phyloP scores from a whole-genome alignment of 2,888 invertebrate species.

The Phaedon cochleariae region DNA sequence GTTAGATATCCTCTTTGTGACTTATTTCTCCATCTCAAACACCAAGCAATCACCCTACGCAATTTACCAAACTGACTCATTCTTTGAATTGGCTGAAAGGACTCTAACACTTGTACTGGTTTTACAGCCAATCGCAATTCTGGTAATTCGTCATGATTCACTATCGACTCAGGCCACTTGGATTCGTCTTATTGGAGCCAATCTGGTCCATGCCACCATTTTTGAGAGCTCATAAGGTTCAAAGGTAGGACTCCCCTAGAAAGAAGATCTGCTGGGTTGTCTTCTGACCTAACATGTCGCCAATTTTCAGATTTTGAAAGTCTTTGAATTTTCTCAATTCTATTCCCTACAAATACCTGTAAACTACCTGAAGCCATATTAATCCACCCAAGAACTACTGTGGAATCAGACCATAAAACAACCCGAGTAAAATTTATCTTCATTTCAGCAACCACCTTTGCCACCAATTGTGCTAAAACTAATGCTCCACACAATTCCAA shows the following conservation, averaged over 20 bases:
- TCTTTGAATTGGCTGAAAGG: too few relatives aligned
- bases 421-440: too few relatives aligned
- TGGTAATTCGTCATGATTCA: slow-evolving; percentile 1
- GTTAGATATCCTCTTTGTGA: background rate
- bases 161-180: slow-evolving; percentile 12
- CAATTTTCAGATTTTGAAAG: slow-evolving; percentile 1
- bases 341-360: slow-evolving; percentile 24
- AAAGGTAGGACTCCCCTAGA: slow-evolving; percentile 17
- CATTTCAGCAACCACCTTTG: too few relatives aligned
- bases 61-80: background rate
- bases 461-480: background rate
- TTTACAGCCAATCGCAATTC: too few relatives aligned
- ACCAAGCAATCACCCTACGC: background rate
- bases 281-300: slow-evolving; percentile 20
- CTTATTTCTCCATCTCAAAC: background rate
- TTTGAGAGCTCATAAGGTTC: background rate
- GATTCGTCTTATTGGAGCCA: slow-evolving; percentile 7
- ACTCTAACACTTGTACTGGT: too few relatives aligned
- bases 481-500: too few relatives aligned
- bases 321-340: slow-evolving; percentile 23
- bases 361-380: background rate
- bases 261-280: slow-evolving; percentile 24
- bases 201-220: slow-evolving; percentile 23
- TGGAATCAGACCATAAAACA: slow-evolving; percentile 21
- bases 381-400: slow-evolving; percentile 22